Conservation (phyloP, 2,113 vertebrate species). For the Dascyllus trimaculatus region DNA sequence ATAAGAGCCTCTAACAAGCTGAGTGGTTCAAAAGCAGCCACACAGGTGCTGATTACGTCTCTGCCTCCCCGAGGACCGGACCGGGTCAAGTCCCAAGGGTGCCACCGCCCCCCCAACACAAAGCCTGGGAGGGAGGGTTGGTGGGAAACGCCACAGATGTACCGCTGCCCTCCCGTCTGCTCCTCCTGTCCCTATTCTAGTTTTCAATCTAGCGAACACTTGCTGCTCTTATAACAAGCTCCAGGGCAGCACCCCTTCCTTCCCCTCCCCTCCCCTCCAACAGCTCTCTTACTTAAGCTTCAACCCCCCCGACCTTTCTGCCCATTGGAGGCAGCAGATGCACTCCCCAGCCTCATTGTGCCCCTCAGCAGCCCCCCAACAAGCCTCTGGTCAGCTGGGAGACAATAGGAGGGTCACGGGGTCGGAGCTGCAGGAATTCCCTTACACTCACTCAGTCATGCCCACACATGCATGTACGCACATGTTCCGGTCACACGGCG, state of each 20-base stretch:
- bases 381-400: constrained; percentile 66
- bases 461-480: constrained; percentile 21
- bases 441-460: constrained; percentile 38
- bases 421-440: constrained; percentile 61
- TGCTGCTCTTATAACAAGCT: constrained; percentile 42
- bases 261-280: not conserved
- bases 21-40: constrained; percentile 14
- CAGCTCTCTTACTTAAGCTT: not conserved
- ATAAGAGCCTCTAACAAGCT: constrained; percentile 13
- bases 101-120: constrained; percentile 42
- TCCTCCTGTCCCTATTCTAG: constrained; percentile 52
- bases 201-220: constrained; percentile 46
- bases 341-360: constrained; percentile 55
- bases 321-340: constrained; percentile 63
- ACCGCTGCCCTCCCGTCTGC: constrained; percentile 45
- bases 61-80: constrained; percentile 24
- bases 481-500: constrained; percentile 3
- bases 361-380: constrained; percentile 41
- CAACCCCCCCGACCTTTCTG: not conserved
- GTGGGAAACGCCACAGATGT: constrained; percentile 62
- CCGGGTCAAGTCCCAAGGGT: constrained; percentile 62
- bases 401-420: constrained; percentile 65
- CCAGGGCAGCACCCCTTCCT: constrained; percentile 9
- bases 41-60: constrained; percentile 51
- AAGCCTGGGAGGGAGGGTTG: constrained; percentile 29